Conservation (phyloP, 2,797 vertebrate species). For the Hypotaenidia okinawae region DNA sequence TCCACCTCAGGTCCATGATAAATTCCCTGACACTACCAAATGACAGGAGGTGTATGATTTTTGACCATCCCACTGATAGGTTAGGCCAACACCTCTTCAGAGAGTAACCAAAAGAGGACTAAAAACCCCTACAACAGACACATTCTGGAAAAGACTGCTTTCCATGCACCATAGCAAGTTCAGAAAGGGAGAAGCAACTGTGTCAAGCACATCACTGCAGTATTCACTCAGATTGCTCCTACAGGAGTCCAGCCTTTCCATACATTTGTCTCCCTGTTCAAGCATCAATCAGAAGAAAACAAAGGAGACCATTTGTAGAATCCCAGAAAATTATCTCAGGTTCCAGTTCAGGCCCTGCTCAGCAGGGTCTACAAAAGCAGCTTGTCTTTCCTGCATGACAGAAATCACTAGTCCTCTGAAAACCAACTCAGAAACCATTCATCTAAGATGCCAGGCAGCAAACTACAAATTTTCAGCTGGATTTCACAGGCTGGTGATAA, state of each 20-base stretch:
- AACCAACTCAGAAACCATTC: neutral
- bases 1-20: neutral
- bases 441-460: neutral
- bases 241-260: neutral
- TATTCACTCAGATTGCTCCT: neutral
- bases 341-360: neutral
- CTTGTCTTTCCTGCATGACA: neutral
- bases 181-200: neutral
- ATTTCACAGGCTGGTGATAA: neutral
- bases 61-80: neutral
- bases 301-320: neutral
- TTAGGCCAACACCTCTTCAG: neutral
- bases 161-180: neutral
- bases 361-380: neutral
- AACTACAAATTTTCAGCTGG: neutral
- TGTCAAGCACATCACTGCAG: neutral
- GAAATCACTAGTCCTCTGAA: neutral
- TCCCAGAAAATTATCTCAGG: neutral
- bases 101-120: neutral
- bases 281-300: neutral
- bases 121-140: neutral
- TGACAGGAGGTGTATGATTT: neutral
- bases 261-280: neutral
- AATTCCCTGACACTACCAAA: neutral
- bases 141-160: neutral